A percentile compares a stretch with the other conserved stretches of the same genome.
These are phyloP conservation scores for Chascanopsetta lugubris DNA, from an alignment of 2,113 vertebrate species.

Conservation along the genomic window DNA sequence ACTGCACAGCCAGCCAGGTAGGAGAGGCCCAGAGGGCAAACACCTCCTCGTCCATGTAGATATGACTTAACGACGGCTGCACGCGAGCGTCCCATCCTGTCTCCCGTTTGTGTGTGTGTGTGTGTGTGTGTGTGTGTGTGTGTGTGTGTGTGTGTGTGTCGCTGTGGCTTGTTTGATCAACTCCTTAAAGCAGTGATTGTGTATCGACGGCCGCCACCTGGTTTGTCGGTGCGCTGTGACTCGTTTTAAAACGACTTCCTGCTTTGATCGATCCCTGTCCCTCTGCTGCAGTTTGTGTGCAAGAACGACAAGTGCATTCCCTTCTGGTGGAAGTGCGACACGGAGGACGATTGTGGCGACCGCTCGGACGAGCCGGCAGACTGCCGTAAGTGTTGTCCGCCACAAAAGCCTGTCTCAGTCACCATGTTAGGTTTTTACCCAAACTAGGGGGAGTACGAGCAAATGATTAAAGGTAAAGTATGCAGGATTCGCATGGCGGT, in stretches of 20 bases:
- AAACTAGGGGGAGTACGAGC: too few relatives aligned
- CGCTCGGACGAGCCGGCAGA: constrained; percentile 92
- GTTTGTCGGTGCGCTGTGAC: not conserved
- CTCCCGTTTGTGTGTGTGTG: too few relatives aligned
- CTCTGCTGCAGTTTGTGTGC: constrained; percentile 89
- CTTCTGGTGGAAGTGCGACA: constrained; percentile 99
- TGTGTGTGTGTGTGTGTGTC: too few relatives aligned
- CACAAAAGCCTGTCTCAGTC: too few relatives aligned
- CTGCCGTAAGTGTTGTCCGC: constrained; percentile 93
- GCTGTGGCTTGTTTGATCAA: constrained; percentile 35
- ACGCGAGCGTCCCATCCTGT: constrained; percentile 29
- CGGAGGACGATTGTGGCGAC: constrained; percentile 96
- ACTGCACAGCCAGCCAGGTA: constrained; percentile 98
- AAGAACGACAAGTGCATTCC: constrained; percentile 99
- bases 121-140: too few relatives aligned
- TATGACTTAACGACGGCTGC: constrained; percentile 1
- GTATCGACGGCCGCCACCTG: constrained; percentile 40
- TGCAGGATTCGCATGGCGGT: too few relatives aligned
- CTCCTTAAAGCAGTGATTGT: constrained; percentile 29
- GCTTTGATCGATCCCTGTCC: constrained; percentile 6
- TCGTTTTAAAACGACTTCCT: not conserved
- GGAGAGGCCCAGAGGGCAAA: constrained; percentile 17
- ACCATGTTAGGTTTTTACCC: too few relatives aligned
- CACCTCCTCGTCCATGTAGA: not conserved
- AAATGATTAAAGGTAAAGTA: too few relatives aligned